Evolutionary conservation across 2,113 vertebrate species (phyloP).

Genomic region (Cochlearius cochlearius): DNA sequence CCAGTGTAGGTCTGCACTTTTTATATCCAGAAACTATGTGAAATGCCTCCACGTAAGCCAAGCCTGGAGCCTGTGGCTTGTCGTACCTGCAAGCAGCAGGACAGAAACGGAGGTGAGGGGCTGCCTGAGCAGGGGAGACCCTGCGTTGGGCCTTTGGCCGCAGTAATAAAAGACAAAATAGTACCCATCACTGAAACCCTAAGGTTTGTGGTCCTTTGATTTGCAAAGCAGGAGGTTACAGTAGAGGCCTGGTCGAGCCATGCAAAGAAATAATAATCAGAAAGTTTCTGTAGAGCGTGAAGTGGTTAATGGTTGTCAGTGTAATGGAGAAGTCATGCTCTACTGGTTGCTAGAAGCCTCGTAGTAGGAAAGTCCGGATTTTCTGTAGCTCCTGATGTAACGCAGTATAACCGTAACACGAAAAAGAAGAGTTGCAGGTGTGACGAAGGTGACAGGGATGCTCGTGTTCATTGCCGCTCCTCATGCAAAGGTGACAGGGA

Average conservation of each 20-base stretch:
- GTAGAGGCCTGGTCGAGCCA: neutral
- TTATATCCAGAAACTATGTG: neutral
- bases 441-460: neutral
- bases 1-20: accelerated
- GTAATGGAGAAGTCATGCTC: neutral
- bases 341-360: neutral
- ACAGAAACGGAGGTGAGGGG: neutral
- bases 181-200: too few species aligned
- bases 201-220: too few species aligned
- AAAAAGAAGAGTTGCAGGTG: neutral
- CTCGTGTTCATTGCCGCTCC: neutral
- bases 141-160: neutral
- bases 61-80: neutral
- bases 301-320: neutral
- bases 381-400: neutral
- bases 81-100: accelerated
- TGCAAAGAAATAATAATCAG: too few species aligned
- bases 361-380: neutral
- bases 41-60: accelerated
- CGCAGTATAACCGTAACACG: too few species aligned
- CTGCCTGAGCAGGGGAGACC: too few species aligned
- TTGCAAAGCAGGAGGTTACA: neutral
- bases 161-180: neutral
- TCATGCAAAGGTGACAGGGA: neutral
- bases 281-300: neutral